Conservation (phyloP, 1,140 invertebrate species). For the Zaprionus ornatus region DNA sequence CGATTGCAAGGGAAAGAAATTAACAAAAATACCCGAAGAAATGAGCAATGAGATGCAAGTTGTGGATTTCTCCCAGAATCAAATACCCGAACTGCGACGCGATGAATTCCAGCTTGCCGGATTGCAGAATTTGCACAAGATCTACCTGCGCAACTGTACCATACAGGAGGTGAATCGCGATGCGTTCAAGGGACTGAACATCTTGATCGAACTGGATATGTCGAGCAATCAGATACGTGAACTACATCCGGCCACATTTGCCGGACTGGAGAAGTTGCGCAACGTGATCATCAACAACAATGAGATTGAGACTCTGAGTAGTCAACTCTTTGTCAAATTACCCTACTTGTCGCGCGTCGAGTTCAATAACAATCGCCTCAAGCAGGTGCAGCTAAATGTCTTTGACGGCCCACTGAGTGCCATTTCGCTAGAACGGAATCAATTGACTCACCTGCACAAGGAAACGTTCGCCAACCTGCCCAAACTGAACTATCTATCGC, state of each 20-base stretch:
- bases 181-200: conserved; percentile 90
- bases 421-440: conserved; percentile 89
- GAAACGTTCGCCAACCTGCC: conserved; percentile 86
- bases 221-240: conserved; percentile 90
- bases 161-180: conserved; percentile 88
- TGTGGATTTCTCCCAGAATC: conserved; percentile 90
- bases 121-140: conserved; percentile 91
- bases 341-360: conserved; percentile 90
- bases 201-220: conserved; percentile 93
- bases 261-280: conserved; percentile 88
- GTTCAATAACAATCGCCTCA: conserved; percentile 89
- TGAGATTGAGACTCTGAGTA: conserved; percentile 88
- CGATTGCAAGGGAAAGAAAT: conserved; percentile 88
- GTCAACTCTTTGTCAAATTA: conserved; percentile 90
- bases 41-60: conserved; percentile 90
- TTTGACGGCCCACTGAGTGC: conserved; percentile 89
- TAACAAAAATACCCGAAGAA: conserved; percentile 88
- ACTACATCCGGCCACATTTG: conserved; percentile 89
- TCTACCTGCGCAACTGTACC: conserved; percentile 89
- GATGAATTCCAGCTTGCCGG: conserved; percentile 89
- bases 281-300: conserved; percentile 90
- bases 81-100: conserved; percentile 87
- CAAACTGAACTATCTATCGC: conserved; percentile 89
- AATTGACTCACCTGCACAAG: conserved; percentile 87
- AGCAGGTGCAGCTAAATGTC: conserved; percentile 88